Evolutionary conservation across 1,140 invertebrate species (phyloP).

Genomic region (Panagrolaimus sp.): DNA sequence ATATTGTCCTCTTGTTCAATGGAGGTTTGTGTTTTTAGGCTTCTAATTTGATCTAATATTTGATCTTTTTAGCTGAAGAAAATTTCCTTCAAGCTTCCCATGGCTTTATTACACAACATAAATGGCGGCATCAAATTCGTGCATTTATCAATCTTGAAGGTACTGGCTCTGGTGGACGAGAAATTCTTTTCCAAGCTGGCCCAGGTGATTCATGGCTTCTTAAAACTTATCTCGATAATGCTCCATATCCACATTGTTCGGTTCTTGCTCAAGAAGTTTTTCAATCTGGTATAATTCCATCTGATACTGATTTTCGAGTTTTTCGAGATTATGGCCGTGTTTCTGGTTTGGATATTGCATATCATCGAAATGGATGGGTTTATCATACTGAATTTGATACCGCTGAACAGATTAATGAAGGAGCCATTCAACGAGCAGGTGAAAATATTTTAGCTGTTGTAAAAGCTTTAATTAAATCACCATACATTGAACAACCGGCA

Average conservation of each 20-base stretch:
- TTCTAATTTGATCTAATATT: no score
- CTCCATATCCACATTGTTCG: conserved; percentile 80
- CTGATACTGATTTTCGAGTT: conserved; percentile 89
- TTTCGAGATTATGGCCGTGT: conserved; percentile 73
- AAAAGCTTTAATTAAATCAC: conserved; percentile 42
- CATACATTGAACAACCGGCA: conserved; percentile 48
- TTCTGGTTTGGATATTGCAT: conserved; percentile 83
- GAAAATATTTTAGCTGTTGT: conserved; percentile 57
- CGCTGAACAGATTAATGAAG: conserved; percentile 71
- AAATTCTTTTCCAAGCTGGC: conserved; percentile 83
- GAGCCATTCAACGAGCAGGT: conserved; percentile 75
- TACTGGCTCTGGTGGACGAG: conserved; percentile 79
- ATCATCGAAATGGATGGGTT: conserved; percentile 83
- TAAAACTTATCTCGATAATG: conserved; percentile 75
- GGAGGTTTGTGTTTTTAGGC: no score
- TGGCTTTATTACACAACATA: conserved; percentile 86
- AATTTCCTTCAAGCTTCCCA: conserved; percentile 72
- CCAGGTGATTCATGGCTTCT: conserved; percentile 84
- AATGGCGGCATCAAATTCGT: conserved; percentile 74
- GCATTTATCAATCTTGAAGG: conserved; percentile 90
- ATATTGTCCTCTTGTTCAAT: conserved; percentile 74
- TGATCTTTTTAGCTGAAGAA: conserved; percentile 43
- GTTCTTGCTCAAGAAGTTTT: conserved; percentile 89
- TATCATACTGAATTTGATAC: conserved; percentile 81
- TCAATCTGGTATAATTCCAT: conserved; percentile 81